Evolutionary conservation across 2,113 vertebrate species (phyloP).

Genomic region (Thymallus thymallus): DNA sequence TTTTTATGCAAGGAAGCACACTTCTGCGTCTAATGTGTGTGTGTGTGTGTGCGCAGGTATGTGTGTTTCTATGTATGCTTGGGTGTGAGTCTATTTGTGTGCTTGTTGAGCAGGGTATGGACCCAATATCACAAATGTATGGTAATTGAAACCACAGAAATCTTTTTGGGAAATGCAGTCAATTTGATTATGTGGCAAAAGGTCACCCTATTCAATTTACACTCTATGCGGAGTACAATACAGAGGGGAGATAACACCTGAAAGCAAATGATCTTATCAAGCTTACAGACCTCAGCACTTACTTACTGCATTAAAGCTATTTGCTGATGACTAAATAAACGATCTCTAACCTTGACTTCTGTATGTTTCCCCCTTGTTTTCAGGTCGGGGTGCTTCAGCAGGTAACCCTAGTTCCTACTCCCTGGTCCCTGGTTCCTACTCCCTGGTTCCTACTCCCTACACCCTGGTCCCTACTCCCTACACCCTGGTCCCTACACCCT

Average conservation of each 20-base stretch:
- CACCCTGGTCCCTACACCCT: no score
- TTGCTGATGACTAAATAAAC: conserved; percentile 86
- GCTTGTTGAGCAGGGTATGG: conserved; percentile 1
- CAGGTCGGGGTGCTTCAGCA: conserved; percentile 36
- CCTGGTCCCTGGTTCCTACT: no score
- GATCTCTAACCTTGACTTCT: conserved; percentile 72
- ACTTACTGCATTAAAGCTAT: conserved; percentile 77
- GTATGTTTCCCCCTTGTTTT: neutral
- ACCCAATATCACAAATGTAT: conserved; percentile 78
- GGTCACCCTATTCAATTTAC: conserved; percentile 88
- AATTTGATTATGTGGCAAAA: conserved; percentile 82
- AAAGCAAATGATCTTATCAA: conserved; percentile 86
- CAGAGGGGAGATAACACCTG: conserved; percentile 78
- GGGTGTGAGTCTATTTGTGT: neutral
- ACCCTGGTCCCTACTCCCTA: no score
- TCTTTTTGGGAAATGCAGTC: conserved; percentile 83
- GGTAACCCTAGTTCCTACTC: no score
- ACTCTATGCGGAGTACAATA: conserved; percentile 71
- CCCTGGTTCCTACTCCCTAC: no score
- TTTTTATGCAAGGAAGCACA: conserved; percentile 48
- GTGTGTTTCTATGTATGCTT: no score
- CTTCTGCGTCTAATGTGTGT: no score
- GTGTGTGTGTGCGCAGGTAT: no score
- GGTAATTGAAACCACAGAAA: conserved; percentile 82
- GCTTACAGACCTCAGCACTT: conserved; percentile 73